These are phyloP conservation scores for Lagopus leucura DNA, from an alignment of 2,113 vertebrate genomes.

Conservation along the genomic window DNA sequence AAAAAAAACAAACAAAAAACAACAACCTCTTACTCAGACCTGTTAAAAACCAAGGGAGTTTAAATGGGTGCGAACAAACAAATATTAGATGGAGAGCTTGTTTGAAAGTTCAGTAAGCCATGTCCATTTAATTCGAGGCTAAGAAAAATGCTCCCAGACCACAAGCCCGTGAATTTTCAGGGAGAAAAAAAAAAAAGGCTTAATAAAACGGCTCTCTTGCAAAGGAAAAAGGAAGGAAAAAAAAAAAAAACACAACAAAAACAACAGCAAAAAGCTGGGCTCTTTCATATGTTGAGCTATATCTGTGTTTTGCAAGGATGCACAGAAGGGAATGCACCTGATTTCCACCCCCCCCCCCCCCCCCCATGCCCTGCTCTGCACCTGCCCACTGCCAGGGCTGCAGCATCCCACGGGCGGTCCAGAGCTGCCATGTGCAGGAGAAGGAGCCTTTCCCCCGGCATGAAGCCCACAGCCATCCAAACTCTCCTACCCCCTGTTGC, in stretches of 20 bases:
- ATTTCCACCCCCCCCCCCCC: background rate
- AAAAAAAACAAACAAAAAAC: background rate
- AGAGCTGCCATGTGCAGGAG: background rate
- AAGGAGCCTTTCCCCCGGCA: background rate
- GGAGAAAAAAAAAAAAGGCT: background rate
- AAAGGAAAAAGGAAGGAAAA: background rate
- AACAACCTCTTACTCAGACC: background rate
- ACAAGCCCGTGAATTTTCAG: background rate
- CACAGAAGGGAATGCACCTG: background rate
- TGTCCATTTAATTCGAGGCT: slow-evolving; percentile 19
- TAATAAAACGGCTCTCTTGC: background rate
- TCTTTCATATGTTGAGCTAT: background rate
- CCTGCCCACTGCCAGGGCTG: background rate
- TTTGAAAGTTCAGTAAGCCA: background rate
- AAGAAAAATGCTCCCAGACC: slow-evolving; percentile 3
- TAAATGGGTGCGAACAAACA: slow-evolving; percentile 48
- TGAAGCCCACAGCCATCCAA: background rate
- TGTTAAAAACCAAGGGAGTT: slow-evolving; percentile 30
- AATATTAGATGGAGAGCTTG: slow-evolving; percentile 14
- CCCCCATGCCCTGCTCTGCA: background rate
- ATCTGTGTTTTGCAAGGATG: background rate
- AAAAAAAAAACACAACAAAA: background rate
- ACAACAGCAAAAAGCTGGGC: background rate
- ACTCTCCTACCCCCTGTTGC: slow-evolving; percentile 24
- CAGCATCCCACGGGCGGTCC: background rate